phyloP scores from a whole-genome alignment of 2,888 invertebrate species.

The Capitulum mitella region DNA sequence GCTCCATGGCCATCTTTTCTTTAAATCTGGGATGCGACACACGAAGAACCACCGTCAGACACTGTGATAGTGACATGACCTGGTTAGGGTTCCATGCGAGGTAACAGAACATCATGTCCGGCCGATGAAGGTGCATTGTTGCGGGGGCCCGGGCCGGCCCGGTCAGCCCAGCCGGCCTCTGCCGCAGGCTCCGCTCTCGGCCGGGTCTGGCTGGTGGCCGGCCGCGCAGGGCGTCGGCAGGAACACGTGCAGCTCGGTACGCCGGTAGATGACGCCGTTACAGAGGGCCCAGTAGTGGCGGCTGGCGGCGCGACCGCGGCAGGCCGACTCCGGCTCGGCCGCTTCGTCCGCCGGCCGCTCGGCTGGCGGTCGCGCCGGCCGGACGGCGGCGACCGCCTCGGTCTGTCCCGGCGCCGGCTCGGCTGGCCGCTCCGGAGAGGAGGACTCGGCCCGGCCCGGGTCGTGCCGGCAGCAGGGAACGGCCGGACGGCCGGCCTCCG shows the following conservation, averaged over 20 bases:
- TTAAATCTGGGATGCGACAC: too few species aligned
- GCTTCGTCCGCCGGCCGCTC: not conserved
- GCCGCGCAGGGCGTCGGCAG: not conserved
- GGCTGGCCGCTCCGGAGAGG: too few species aligned
- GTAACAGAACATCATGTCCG: too few species aligned
- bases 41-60: too few species aligned
- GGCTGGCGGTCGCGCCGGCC: not conserved
- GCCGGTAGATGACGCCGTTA: not conserved
- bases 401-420: too few species aligned
- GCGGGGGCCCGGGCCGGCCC: not conserved
- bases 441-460: too few species aligned
- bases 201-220: not conserved
- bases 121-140: too few species aligned
- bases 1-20: too few species aligned
- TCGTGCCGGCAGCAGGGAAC: too few species aligned
- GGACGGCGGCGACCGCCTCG: not conserved
- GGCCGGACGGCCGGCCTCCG: not conserved
- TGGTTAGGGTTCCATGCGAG: too few species aligned
- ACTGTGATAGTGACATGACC: too few species aligned
- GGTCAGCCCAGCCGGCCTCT: not conserved
- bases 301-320: constrained; percentile 29
- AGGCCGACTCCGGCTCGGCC: constrained; percentile 26
- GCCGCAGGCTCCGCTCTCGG: not conserved
- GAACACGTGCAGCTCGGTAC: not conserved
- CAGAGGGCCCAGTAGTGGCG: constrained; percentile 29